These are phyloP conservation scores for Aurelia aurita complex sp. Pacific DNA, from an alignment of 30 jellyfish, hydroid and myxozoan species.

Conservation along the genomic window DNA sequence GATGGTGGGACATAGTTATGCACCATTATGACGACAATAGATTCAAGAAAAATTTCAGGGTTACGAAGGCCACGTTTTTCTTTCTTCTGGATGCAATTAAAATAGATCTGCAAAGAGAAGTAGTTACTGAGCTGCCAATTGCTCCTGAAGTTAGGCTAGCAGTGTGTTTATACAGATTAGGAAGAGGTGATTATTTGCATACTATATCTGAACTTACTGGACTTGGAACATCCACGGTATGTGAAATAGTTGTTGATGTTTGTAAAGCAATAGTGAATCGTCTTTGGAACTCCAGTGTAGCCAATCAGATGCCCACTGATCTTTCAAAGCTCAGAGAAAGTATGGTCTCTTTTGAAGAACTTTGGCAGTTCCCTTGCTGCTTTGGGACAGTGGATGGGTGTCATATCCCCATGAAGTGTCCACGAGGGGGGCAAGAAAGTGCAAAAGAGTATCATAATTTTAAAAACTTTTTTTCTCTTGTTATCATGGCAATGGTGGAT, in stretches of 20 bases:
- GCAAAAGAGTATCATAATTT: constrained; percentile 38
- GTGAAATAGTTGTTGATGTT: constrained; percentile 19
- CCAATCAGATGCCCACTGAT: no score
- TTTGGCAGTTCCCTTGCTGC: no score
- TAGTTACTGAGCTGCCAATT: constrained; percentile 6
- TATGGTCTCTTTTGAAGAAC: no score
- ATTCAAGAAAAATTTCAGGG: constrained; percentile 9
- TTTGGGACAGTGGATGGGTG: no score
- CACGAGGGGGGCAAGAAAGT: constrained; percentile 15
- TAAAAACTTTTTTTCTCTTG: not conserved
- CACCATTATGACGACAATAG: constrained; percentile 2
- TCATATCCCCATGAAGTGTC: constrained; percentile 18
- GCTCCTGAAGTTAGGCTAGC: constrained; percentile 39
- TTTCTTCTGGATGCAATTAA: constrained; percentile 5
- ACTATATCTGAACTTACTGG: constrained; percentile 33
- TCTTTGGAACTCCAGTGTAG: constrained; percentile 17
- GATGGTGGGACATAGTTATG: constrained; percentile 34
- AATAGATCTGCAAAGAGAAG: constrained; percentile 15
- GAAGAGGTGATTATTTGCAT: constrained; percentile 37
- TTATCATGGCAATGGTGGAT: constrained; percentile 16
- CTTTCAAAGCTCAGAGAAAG: no score
- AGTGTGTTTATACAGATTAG: constrained; percentile 14
- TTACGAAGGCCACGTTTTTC: constrained; percentile 19
- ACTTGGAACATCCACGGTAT: no score
- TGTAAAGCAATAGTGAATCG: not conserved